Base-by-base conservation (phyloP, 2,113 vertebrate species). In the Vidua chalybeata region DNA sequence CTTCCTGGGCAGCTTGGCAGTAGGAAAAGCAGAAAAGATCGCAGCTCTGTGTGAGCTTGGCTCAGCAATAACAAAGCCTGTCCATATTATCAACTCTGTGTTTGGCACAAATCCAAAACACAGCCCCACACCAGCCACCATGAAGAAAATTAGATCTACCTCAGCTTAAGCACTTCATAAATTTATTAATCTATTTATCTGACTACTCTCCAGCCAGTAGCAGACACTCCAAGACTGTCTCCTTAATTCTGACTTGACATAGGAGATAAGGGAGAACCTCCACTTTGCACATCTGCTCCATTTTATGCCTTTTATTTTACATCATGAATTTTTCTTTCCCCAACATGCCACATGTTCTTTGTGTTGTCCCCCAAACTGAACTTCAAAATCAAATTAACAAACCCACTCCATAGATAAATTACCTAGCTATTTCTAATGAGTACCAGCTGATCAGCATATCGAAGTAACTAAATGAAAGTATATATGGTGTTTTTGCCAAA, bases 341-440 rank as follows among this genome's bases (percentile, higher is more conserved):
- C 73, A 2, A 0, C 5, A 8, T 77, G 30, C 15, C 13, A 24
- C 1, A 0, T 1, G 1, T 67, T 76, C 55, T 81, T 58, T 74
- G 21, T 74, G 11, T 48, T 75, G 37, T 15, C 31, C 45, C 37
- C 45, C 37, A 89, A 82, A 84, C 13, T 21, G 58, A 93, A 41
- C 28, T 85, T 51, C 27, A 49, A 72, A 79, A 62, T 73, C 69
- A 73, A 31, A 43, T 11, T 2, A 52, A 28, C 14, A 74, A 86
- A 62, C 8, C 7, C 31, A 28, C 4, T 52, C 41, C 4, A 30
- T 54, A 49, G 28, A 62, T 58, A 62, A 85, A 46, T n/a, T 39
- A 15, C 31, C 23, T 62, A 14, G 9, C 33, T 89, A 13, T 93
- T 80, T 71, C 71, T 67, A 58, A 58, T 58, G 71, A 73, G 6